Evolutionary conservation across 2,797 vertebrate genomes (phyloP), one percentile per base, ranked within the genome.

Genomic region (Clarias pachynema): DNA sequence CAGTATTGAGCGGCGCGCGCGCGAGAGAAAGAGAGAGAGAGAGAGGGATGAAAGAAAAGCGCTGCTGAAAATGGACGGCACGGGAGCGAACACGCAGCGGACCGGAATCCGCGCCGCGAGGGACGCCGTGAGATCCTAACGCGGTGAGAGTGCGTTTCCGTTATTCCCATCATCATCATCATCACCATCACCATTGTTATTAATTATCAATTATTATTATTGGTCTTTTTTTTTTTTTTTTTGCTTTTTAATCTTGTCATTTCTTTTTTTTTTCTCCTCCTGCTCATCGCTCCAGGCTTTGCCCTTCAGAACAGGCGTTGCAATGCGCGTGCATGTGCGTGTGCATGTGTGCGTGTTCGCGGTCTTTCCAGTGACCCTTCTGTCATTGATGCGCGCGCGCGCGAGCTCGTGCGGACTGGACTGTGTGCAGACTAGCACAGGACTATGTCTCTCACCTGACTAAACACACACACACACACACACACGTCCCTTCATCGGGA

Each of bases 331-430:
- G 79, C 18, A 7, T 81, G 68, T 73, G 29, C 53, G 49, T 18
- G 29, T 82, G 79, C 18, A 7, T 81, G 68, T 65, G 60, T 69
- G 82, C 77, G 85, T 78, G 87, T 86, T 86, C 89, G 86, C 86
- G 84, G 79, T 90, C 31, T 66, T 70, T 57, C 63, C 44, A 57
- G 18, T 95, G 94, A 95, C 95, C 94, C 94, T 91, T 93, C 93
- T 95, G 95, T 95, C 94, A 95, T 95, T 95, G 95, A 93, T 95
- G 93, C 92, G 92, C 92, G 20, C 73, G 37, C 37, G 37, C 37
- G 37, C 37, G 44, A 44, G 44, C 44, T 44, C 44, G 44, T 44
- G 44, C 44, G 44, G 44, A 44, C 44, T 10, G 73, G 53, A 74
- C 44, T 53, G 65, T 89, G 92, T 89, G 91, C 90, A 89, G 89